phyloP scores from a whole-genome alignment of 2,113 vertebrate genomes.

The Psilopogon haemacephalus region DNA sequence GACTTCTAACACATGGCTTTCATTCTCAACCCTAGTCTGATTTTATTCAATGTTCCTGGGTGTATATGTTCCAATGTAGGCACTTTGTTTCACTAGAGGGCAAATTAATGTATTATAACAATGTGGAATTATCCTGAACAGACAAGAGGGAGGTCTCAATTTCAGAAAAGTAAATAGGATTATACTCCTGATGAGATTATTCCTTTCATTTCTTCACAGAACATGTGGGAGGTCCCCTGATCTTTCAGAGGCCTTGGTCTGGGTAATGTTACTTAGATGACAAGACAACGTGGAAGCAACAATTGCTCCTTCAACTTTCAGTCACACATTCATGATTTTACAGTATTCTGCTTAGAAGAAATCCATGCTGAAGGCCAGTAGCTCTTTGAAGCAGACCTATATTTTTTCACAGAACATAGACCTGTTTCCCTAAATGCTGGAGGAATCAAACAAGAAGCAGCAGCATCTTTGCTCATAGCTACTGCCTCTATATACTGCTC shows the following conservation, averaged over 20 bases:
- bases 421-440: neutral
- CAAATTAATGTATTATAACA: neutral
- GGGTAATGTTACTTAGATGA: neutral
- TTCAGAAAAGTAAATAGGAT: neutral
- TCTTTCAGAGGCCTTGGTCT: neutral
- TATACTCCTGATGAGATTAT: neutral
- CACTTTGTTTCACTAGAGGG: neutral
- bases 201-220: neutral
- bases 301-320: neutral
- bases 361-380: neutral
- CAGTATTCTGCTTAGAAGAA: neutral
- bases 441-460: neutral
- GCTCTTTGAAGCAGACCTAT: neutral
- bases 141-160: neutral
- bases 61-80: neutral
- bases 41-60: neutral
- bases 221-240: neutral
- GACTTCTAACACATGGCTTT: neutral
- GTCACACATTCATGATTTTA: neutral
- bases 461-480: neutral
- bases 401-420: neutral
- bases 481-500: neutral
- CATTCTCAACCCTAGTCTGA: neutral
- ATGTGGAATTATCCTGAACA: neutral
- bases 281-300: neutral